Base-by-base conservation (phyloP, 2,797 vertebrate species). In the Acipenser transmontanus region DNA sequence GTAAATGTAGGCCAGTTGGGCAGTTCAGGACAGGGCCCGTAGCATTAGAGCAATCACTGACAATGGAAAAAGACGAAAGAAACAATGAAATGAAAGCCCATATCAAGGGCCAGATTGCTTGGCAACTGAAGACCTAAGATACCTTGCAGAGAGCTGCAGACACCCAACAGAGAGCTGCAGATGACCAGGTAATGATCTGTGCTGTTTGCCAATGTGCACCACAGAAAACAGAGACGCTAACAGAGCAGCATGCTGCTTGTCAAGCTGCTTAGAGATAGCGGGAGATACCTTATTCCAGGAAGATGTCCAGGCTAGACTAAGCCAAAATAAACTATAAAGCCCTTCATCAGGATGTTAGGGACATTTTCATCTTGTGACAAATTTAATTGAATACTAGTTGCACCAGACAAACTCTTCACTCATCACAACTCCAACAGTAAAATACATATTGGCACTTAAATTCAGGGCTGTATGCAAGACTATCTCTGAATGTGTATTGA, bases 51-150 rank as follows among this genome's bases (percentile, higher is more conserved):
- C 34, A 34, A 34, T 34, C 34, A 34, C 34, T 34, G 34, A 34
- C 34, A 34, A 34, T 34, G 34, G 34, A 34, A 34, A 34, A 3
- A 34, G 88, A 20, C 4, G 47, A 34, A n/a, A 34, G 17, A 12
- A 48, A 48, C 11, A 6, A 54, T 54, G 54, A 11, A 57, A 57
- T 54, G 54, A 11, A 57, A 57, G 54, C 12, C 54, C 54, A 57
- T n/a, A 57, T 57, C n/a, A 13, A 3, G 54, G 14, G 12, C 11
- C 54, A 57, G 54, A 57, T 57, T 88, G 88, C 74, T 83, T 89
- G 87, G 87, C 88, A 72, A 80, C 87, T 87, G 86, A 87, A 88
- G 84, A 88, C 84, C 80, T 78, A 57, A 11, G 54, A 57, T n/a
- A n/a, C 54, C 54, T 57, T 57, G 14, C 54, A 57, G 54, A 11